phyloP scores from a whole-genome alignment of 1,140 invertebrate species.

The Halyomorpha halys region DNA sequence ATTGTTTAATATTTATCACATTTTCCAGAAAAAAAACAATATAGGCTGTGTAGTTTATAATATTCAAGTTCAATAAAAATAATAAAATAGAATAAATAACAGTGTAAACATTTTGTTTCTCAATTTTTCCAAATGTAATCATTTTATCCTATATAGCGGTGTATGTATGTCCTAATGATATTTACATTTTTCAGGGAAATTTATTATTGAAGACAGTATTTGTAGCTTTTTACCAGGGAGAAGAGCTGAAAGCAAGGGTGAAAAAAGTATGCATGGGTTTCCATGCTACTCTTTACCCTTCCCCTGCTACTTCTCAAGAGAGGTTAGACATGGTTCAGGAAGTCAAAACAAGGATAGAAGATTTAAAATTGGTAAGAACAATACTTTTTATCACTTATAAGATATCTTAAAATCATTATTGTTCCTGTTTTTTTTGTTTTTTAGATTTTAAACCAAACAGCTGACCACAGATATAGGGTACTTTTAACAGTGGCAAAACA shows the following conservation, averaged over 20 bases:
- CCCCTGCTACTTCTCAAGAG: constrained; percentile 83
- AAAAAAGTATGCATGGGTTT: constrained; percentile 98
- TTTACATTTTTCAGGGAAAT: constrained; percentile 58
- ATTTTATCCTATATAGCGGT: no score
- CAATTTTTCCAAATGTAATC: no score
- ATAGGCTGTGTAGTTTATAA: no score
- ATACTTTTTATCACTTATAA: not conserved
- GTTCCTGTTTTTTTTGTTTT: constrained; percentile 16
- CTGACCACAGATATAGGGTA: constrained; percentile 90
- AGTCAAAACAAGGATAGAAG: constrained; percentile 87
- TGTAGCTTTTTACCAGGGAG: constrained; percentile 98
- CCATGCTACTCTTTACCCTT: constrained; percentile 91
- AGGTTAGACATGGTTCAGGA: constrained; percentile 89
- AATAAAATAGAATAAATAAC: no score
- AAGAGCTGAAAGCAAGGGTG: constrained; percentile 89
- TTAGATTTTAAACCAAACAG: constrained; percentile 81
- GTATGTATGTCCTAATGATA: not conserved
- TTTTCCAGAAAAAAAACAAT: no score
- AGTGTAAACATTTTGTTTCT: no score
- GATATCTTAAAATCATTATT: not conserved
- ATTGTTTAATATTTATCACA: no score
- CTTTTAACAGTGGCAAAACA: constrained; percentile 88
- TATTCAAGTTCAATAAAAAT: no score
- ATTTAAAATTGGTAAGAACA: constrained; percentile 77
- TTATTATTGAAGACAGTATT: constrained; percentile 94